phyloP scores from a whole-genome alignment of 2,797 vertebrate genomes.

The Schizopygopsis malacanthus region DNA sequence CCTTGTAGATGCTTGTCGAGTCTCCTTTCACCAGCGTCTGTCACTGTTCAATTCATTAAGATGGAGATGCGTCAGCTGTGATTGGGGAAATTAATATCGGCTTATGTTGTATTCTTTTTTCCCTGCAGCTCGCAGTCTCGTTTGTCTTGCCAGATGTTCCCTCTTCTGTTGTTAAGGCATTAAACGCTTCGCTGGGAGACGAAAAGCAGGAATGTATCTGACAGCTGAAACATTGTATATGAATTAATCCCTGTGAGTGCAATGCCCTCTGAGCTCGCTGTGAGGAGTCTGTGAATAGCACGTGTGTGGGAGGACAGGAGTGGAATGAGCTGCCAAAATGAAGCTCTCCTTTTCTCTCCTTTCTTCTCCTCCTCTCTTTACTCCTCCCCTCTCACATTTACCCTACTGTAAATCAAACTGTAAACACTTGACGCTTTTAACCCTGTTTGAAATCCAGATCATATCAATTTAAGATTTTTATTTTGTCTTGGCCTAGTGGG shows the following conservation, averaged over 20 bases:
- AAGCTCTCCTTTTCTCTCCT: constrained; percentile 9
- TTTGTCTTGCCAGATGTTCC: constrained; percentile 58
- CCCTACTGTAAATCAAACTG: constrained; percentile 25
- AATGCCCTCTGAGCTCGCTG: constrained; percentile 41
- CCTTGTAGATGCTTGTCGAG: constrained; percentile 34
- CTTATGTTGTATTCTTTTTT: constrained; percentile 57
- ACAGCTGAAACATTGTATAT: constrained; percentile 49
- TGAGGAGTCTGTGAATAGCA: constrained; percentile 55
- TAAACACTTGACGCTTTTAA: not conserved
- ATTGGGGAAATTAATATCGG: constrained; percentile 66
- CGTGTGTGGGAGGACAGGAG: constrained; percentile 46
- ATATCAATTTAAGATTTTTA: not conserved
- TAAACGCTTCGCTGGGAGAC: constrained; percentile 34
- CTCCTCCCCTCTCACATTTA: constrained; percentile 15
- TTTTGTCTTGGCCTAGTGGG: not conserved
- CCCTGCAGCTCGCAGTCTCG: constrained; percentile 51
- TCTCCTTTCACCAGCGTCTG: constrained; percentile 25
- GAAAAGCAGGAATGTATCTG: constrained; percentile 48
- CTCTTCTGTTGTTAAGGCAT: constrained; percentile 55
- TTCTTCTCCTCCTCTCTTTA: not conserved
- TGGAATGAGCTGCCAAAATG: constrained; percentile 43
- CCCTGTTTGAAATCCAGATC: not conserved
- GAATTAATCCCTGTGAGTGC: constrained; percentile 46
- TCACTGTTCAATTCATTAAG: constrained; percentile 55
- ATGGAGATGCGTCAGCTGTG: constrained; percentile 63